Base-by-base conservation (phyloP, 2,113 vertebrate species). In the Oncorhynchus kisutch region DNA sequence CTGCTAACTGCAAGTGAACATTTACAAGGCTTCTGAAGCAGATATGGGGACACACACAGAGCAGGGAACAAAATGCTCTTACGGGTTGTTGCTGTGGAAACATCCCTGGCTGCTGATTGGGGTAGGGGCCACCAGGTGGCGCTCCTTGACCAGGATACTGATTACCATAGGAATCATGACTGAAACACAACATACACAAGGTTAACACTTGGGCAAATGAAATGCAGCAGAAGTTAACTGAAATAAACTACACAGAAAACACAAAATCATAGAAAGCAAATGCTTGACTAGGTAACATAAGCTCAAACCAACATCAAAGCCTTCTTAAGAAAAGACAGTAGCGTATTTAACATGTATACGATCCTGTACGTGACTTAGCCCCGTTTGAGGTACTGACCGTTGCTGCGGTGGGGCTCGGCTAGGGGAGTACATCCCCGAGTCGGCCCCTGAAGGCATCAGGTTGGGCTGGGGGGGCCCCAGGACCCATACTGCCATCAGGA, bases 381-480 rank as follows among this genome's bases (percentile, higher is more conserved):
- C 34, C 13, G 68, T 14, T 22, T 25, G 5, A 7, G 71, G 54
- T 86, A 89, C 90, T 90, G 71, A 96, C 92, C 94, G 89, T 81
- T 95, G 95, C 89, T 96, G 97, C 85, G 97, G 96, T 2, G 95
- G 96, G 0, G 96, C 95, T 73, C 97, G 96, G 87, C 96, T 97
- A 9, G 98, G 98, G 16, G 98, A 99, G 86, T 99, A 99, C 96
- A 99, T 98, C 92, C 96, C 97, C n/a, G 96, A 88, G 73, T 99
- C 98, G 1, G 96, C 92, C 84, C 94, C 94, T 87, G 97, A 95
- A 91, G 98, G 96, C 93, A 98, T 94, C 92, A 98, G 94, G 94
- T 95, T 98, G 60, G 96, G 91, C 87, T 99, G 97, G 0, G 95
- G 95, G 89, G 11, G 94, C 93, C 75, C 94, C 96, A 1, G 94